Evolutionary conservation across 1,140 invertebrate genomes (phyloP), one percentile per base, ranked within the genome.

Genomic region (Calliphora vicina): DNA sequence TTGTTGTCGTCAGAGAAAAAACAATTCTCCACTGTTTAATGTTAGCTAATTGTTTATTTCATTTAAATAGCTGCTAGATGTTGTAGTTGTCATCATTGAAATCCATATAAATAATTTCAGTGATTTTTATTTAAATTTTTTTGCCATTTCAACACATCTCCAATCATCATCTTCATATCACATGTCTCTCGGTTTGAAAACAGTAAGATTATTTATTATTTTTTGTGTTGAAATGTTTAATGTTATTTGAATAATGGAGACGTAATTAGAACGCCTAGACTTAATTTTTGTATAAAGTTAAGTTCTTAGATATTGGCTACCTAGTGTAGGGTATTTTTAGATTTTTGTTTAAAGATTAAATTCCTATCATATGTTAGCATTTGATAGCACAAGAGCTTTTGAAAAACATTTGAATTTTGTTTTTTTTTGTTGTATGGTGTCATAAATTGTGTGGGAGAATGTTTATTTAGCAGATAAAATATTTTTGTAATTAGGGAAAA

Each of bases 181-280:
- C 74, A 78, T 78, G 74, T 78, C 74, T 20, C 42, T 74, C 1
- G 17, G 15, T 57, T 57, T n/a, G n/a, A n/a, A n/a, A n/a, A n/a
- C n/a, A n/a, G n/a, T n/a, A 67, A 10, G 61, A 25, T 67, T 25
- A 67, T 67, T 67, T 67, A 20, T 61, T 23, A 20, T 2, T 61
- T 61, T 61, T 20, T 67, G 23, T 23, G 1, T 67, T 67, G 1
- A 8, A 23, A n/a, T 25, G n/a, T 23, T 5, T 35, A 20, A 23
- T 45, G 74, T 78, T 43, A 78, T 78, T 78, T 45, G 74, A 78
- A 43, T 78, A 78, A 78, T 35, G 74, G 74, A 78, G 74, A 78
- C 74, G 74, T 78, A 78, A 78, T 78, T 78, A 78, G 74, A 78
- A 78, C 74, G n/a, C 9, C 10, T 43, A 78, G 20, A 78, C 35